Conservation (phyloP, 1,140 invertebrate species). For the Gyrodactylus salaris region DNA sequence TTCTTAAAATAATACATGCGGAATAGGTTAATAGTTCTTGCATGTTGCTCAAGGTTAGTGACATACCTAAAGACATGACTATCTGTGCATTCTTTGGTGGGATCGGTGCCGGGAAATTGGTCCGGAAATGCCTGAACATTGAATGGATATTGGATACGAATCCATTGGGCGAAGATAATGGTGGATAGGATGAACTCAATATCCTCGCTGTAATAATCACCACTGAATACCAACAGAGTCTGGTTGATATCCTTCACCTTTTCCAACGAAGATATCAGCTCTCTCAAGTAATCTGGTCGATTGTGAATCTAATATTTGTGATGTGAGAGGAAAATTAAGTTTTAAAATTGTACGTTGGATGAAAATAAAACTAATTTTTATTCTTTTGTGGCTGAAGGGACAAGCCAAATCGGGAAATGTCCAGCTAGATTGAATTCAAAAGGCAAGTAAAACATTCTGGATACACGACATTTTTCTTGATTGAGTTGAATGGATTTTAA, state of each 20-base stretch:
- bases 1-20: too few species aligned
- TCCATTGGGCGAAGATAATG: not conserved
- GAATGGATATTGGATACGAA: not conserved
- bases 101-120: not conserved
- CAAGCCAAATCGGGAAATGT: too few species aligned
- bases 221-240: not conserved
- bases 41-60: not conserved
- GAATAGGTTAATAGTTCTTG: too few species aligned
- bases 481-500: too few species aligned
- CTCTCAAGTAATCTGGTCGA: not conserved
- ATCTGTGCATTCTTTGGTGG: not conserved
- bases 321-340: too few species aligned
- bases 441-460: too few species aligned
- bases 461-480: too few species aligned
- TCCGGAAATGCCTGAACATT: not conserved
- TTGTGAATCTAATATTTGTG: not conserved
- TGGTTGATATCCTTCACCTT: not conserved
- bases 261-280: not conserved
- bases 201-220: not conserved
- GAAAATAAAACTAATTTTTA: not conserved
- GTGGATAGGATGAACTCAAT: not conserved
- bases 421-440: too few species aligned
- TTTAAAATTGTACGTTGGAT: not conserved
- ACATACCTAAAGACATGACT: not conserved
- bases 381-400: too few species aligned